Base-by-base conservation (phyloP, 2,113 vertebrate species). In the Brachyhypopomus occidentalis region DNA sequence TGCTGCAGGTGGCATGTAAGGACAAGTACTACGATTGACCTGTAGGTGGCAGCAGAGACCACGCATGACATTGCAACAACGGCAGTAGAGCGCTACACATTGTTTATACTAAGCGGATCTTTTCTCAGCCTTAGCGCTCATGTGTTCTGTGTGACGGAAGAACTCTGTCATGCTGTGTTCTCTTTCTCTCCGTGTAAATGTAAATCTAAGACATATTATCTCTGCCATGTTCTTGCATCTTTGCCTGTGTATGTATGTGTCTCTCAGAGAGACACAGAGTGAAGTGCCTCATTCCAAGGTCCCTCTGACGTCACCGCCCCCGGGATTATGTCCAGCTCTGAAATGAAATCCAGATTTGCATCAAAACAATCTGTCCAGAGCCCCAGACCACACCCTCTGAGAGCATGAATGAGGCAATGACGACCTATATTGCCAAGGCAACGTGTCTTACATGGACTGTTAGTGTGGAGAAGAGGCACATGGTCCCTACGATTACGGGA, bases 11-110 rank as follows among this genome's bases (percentile, higher is more conserved):
- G 36, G 11, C n/a, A 52, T 41, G 36, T 52, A 52, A 41, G 41
- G 41, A 41, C 41, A 11, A 48, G 22, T 80, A n/a, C 69, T 58
- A 1, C 71, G 27, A 38, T 38, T 45, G 14, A 71, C 73, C 84
- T 73, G n/a, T 67, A 85, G 84, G 63, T 79, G 84, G 84, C 75
- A 80, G 84, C 69, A 82, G 77, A 85, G n/a, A 45, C 19, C 25
- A 79, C 14, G 27, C n/a, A 6, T 78, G 27, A 41, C 41, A 41
- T 9, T 41, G 41, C 41, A 41, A 9, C 41, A 38, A 48, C 70
- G 23, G 23, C n/a, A 60, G 7, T 14, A 56, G 4, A 30, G n/a
- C 22, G 38, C 56, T 7, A 36, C 9, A 23, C 27, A 9, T 55
- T 20, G 14, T 55, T 38, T 22, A 20, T 27, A 27, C 45, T 23